These are phyloP conservation scores for Polydrusus tereticollis DNA, from an alignment of 2,888 invertebrate genomes.

Conservation along the genomic window DNA sequence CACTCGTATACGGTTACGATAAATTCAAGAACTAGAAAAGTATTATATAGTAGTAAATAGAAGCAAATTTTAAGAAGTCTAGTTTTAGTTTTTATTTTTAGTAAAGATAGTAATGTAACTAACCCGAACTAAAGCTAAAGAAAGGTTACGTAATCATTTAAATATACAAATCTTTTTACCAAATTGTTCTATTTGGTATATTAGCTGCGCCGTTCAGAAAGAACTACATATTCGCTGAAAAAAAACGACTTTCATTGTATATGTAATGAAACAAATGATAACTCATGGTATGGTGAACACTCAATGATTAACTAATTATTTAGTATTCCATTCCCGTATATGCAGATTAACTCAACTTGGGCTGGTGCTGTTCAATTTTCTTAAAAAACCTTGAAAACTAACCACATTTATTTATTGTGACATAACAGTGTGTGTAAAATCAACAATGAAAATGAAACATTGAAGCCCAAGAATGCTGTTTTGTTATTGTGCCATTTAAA, in stretches of 20 bases:
- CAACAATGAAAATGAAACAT: constrained; percentile 37
- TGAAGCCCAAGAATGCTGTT: constrained; percentile 28
- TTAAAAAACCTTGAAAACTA: constrained; percentile 39
- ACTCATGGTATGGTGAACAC: background rate
- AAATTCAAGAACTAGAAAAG: too few species aligned
- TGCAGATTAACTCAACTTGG: constrained; percentile 33
- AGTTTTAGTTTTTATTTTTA: too few species aligned
- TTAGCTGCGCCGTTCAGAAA: too few species aligned
- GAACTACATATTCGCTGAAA: too few species aligned
- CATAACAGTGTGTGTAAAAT: constrained; percentile 30
- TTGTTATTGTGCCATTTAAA: constrained; percentile 30
- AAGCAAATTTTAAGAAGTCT: too few species aligned
- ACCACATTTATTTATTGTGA: constrained; percentile 43
- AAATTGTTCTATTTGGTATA: too few species aligned
- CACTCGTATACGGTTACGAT: background rate
- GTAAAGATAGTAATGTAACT: too few species aligned
- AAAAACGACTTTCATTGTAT: background rate
- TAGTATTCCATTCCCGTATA: background rate
- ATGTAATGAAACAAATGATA: background rate
- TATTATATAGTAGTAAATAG: too few species aligned
- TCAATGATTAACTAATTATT: background rate
- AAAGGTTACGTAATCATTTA: too few species aligned
- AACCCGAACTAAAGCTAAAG: too few species aligned
- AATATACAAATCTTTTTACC: too few species aligned
- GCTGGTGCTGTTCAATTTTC: constrained; percentile 38